These are phyloP conservation scores for Hirtodrosophila duncani DNA, from an alignment of 2,888 invertebrate genomes.

Conservation along the genomic window DNA sequence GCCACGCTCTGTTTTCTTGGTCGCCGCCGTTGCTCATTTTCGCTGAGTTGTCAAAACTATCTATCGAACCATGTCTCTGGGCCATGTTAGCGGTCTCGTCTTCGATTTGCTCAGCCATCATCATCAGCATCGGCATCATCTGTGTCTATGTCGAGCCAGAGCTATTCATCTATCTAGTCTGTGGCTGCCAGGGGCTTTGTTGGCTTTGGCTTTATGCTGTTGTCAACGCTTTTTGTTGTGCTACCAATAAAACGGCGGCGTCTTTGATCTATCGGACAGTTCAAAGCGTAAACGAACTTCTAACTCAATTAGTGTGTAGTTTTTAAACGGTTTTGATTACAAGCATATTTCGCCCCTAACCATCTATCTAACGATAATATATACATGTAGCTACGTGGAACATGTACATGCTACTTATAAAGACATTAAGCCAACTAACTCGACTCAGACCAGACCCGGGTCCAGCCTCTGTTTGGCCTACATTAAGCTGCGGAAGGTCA, in stretches of 20 bases:
- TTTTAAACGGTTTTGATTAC: slow-evolving; percentile 74
- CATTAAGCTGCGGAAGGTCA: slow-evolving; percentile 54
- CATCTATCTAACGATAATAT: slow-evolving; percentile 10
- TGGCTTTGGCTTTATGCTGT: slow-evolving; percentile 72
- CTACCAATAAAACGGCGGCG: slow-evolving; percentile 65
- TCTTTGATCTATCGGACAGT: slow-evolving; percentile 63
- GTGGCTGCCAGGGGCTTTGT: slow-evolving; percentile 54
- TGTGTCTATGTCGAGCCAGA: slow-evolving; percentile 8
- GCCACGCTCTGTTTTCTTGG: slow-evolving; percentile 22
- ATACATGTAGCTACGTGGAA: background rate
- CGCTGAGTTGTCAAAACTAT: slow-evolving; percentile 55
- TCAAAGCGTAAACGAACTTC: slow-evolving; percentile 63
- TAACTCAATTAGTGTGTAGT: slow-evolving; percentile 71
- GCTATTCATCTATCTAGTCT: slow-evolving; percentile 35
- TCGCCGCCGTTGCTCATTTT: slow-evolving; percentile 26
- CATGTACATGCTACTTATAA: slow-evolving; percentile 59
- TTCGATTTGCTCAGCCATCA: slow-evolving; percentile 23
- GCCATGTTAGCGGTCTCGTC: slow-evolving; percentile 65
- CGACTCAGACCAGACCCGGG: slow-evolving; percentile 25
- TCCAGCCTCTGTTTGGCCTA: slow-evolving; percentile 54
- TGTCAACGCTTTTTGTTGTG: slow-evolving; percentile 73
- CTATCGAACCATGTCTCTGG: slow-evolving; percentile 62
- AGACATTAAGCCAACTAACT: slow-evolving; percentile 64
- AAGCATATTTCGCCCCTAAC: slow-evolving; percentile 52
- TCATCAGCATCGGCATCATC: slow-evolving; percentile 29